Conservation (phyloP, 1,140 invertebrate genomes). For the Bombus balteatus region DNA sequence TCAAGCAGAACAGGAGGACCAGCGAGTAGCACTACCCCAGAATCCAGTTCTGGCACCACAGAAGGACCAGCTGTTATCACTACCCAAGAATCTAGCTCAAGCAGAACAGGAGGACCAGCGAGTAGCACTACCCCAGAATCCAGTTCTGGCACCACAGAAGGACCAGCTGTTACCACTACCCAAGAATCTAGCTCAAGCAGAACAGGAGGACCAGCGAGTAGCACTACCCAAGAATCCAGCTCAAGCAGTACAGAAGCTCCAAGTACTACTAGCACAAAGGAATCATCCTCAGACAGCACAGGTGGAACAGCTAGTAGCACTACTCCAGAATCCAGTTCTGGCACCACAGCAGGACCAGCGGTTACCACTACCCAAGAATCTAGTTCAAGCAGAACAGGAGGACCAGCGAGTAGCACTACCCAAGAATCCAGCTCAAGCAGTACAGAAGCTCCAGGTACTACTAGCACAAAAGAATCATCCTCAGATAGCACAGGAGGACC, state of each 20-base stretch:
- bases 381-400: accelerated
- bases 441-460: no score
- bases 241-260: no score
- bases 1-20: not conserved
- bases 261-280: accelerated
- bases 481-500: accelerated
- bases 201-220: no score
- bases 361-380: no score
- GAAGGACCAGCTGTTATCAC: no score
- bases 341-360: not conserved
- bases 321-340: accelerated
- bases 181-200: accelerated
- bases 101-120: no score
- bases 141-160: accelerated
- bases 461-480: no score
- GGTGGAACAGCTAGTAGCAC: no score
- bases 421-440: no score
- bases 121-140: not conserved
- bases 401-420: no score
- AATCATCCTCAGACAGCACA: no score
- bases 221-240: accelerated
- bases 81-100: no score
- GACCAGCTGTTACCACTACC: accelerated
- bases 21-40: accelerated
- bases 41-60: accelerated